A percentile compares a stretch with the other conserved stretches of the same genome.
Conservation (phyloP, 1,140 invertebrate genomes). For the Trichonephila clavata region DNA sequence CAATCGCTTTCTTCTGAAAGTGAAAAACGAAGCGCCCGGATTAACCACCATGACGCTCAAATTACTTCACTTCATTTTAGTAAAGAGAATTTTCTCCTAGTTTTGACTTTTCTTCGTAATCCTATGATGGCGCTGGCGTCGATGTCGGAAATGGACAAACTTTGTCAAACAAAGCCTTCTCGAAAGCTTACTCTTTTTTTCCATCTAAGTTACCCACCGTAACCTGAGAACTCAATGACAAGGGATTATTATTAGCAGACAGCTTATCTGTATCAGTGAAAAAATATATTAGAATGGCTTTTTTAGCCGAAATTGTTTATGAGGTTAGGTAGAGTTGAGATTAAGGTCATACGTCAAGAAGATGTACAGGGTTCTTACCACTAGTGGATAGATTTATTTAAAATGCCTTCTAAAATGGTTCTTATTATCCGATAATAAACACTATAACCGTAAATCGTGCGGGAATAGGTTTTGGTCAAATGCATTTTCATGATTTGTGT, state of each 20-base stretch:
- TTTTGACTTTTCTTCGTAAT: conserved; percentile 30
- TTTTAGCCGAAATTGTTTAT: conserved; percentile 60
- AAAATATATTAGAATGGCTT: conserved; percentile 22
- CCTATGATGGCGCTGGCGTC: neutral
- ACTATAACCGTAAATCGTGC: conserved; percentile 51
- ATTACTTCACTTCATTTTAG: conserved; percentile 71
- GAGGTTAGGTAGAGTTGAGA: conserved; percentile 22
- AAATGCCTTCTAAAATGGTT: conserved; percentile 27
- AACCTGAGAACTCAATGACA: conserved; percentile 30
- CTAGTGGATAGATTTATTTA: conserved; percentile 38
- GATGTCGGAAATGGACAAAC: conserved; percentile 70
- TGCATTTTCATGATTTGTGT: neutral
- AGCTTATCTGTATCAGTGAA: conserved; percentile 60
- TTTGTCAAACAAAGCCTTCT: conserved; percentile 68
- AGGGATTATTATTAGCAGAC: conserved; percentile 58
- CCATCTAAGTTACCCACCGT: neutral
- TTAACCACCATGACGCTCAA: conserved; percentile 60
- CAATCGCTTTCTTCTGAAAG: neutral
- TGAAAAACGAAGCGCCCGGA: conserved; percentile 52
- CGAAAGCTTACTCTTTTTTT: neutral
- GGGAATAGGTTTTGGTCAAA: neutral
- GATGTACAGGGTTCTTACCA: neutral
- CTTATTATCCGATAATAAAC: conserved; percentile 53
- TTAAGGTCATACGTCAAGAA: conserved; percentile 41
- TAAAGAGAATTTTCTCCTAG: conserved; percentile 7